phyloP scores from a whole-genome alignment of 2,797 vertebrate genomes.

The Cyprinella venusta region DNA sequence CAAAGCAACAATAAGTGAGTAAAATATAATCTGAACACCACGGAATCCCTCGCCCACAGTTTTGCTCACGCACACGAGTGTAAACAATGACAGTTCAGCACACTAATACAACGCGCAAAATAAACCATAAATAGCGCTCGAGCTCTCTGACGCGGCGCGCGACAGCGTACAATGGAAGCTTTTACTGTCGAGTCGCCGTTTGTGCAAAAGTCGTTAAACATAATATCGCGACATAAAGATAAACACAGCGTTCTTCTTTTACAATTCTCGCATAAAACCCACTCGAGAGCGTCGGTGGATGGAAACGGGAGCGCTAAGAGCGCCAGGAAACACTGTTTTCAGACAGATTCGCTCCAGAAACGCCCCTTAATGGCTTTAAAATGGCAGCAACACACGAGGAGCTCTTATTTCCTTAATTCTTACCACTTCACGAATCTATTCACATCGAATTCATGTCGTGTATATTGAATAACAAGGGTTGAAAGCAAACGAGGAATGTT shows the following conservation, averaged over 20 bases:
- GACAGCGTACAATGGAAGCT: not conserved
- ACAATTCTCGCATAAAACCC: not conserved
- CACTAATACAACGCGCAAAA: not conserved
- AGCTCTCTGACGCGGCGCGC: not conserved
- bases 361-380: constrained; percentile 66
- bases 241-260: not conserved
- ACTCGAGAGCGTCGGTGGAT: not conserved
- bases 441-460: not conserved
- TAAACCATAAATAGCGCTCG: not conserved
- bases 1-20: constrained; percentile 5
- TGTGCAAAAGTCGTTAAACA: not conserved
- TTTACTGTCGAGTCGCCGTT: not conserved
- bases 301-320: not conserved
- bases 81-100: constrained; percentile 55
- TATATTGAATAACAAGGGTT: not conserved
- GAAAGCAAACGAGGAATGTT: not conserved
- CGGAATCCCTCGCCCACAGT: constrained; percentile 44
- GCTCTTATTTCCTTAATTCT: constrained; percentile 52
- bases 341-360: constrained; percentile 57
- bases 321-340: constrained; percentile 49
- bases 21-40: constrained; percentile 18
- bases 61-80: constrained; percentile 54
- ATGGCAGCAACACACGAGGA: constrained; percentile 65
- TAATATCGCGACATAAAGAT: constrained; percentile 1
- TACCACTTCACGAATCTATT: not conserved